A percentile compares a stretch with the other conserved stretches of the same genome.
Conservation (phyloP, 2,888 invertebrate species). For the Tineola bisselliella region DNA sequence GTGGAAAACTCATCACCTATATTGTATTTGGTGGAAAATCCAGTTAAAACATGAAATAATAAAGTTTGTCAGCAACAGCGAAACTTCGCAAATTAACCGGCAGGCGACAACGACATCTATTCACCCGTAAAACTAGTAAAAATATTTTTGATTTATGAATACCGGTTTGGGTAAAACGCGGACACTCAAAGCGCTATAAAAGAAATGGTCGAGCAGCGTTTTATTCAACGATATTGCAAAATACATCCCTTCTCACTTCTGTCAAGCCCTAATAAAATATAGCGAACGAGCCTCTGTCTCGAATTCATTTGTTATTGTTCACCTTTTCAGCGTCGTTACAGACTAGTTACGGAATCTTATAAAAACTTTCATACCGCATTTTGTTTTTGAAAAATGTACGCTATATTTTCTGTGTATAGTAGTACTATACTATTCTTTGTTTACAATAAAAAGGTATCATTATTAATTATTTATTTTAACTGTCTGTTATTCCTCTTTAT, state of each 20-base stretch:
- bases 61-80: not conserved
- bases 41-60: not conserved
- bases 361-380: too few species aligned
- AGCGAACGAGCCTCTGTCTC: not conserved
- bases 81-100: not conserved
- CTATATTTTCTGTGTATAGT: too few species aligned
- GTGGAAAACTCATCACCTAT: not conserved
- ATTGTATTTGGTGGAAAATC: conserved; percentile 1
- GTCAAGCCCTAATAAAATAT: conserved; percentile 33
- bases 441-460: too few species aligned
- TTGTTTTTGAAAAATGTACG: too few species aligned
- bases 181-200: conserved; percentile 29
- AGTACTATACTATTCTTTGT: too few species aligned
- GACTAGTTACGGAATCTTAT: not conserved
- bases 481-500: too few species aligned
- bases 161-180: conserved; percentile 24
- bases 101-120: not conserved
- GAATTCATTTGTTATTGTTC: conserved; percentile 12
- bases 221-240: conserved; percentile 14
- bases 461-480: too few species aligned
- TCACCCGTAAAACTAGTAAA: not conserved
- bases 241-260: conserved; percentile 27
- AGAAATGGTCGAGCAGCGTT: conserved; percentile 15
- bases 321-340: not conserved
- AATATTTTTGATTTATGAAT: conserved; percentile 29